Percentiles rank a stretch among this genome's conserved stretches.
Evolutionary conservation across 2,888 invertebrate genomes (phyloP).

Genomic region (Belgica antarctica): DNA sequence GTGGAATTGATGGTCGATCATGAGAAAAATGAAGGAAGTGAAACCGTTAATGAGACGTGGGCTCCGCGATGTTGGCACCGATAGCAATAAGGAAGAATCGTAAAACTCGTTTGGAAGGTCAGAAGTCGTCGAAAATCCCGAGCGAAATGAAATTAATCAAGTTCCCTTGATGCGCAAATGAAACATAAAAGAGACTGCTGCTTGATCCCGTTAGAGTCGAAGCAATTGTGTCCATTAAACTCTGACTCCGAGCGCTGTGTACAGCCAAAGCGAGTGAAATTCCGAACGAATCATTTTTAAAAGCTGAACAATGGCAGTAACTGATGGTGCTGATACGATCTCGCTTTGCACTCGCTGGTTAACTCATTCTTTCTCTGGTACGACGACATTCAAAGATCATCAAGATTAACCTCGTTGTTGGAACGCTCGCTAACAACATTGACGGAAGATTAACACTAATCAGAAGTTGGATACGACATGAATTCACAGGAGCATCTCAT

Average conservation of each 20-base stretch:
- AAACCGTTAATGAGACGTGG: conserved; percentile 5
- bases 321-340: neutral
- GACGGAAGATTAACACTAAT: conserved; percentile 33
- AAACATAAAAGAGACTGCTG: neutral
- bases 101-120: neutral
- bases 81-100: conserved; percentile 10
- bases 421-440: conserved; percentile 23
- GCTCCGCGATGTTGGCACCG: neutral
- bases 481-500: conserved; percentile 32
- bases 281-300: conserved; percentile 4
- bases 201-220: neutral
- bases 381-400: conserved; percentile 26
- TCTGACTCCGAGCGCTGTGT: neutral
- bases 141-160: conserved; percentile 7
- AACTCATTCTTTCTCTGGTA: neutral
- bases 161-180: neutral
- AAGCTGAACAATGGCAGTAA: neutral
- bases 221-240: conserved; percentile 5
- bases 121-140: neutral
- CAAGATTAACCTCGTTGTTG: conserved; percentile 28
- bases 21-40: too few relatives aligned
- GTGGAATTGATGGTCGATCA: conserved; percentile 13
- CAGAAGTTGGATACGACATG: conserved; percentile 18
- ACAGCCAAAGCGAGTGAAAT: neutral
- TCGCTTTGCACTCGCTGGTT: neutral